A percentile compares a stretch with the other conserved stretches of the same genome.
Evolutionary conservation across 2,113 vertebrate species (phyloP).

Genomic region (Lasiurus cinereus): DNA sequence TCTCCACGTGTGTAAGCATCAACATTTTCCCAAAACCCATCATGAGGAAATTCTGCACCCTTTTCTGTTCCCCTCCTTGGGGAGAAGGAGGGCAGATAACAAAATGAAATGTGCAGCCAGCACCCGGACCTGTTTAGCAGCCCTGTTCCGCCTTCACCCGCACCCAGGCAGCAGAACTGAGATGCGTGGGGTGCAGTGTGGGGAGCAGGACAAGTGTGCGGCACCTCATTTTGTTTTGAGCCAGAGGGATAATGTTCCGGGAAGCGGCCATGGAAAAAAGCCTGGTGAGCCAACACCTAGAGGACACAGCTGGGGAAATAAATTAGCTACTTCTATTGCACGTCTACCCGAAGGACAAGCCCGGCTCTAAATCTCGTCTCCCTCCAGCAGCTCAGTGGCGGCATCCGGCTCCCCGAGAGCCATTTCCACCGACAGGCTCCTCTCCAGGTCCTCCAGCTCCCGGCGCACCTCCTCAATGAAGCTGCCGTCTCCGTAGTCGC

Average conservation of each 20-base stretch:
- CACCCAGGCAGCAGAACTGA: not conserved
- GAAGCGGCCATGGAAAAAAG: slow-evolving; percentile 20
- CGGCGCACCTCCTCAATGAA: slow-evolving; percentile 84
- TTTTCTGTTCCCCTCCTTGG: not conserved
- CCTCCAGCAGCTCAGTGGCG: slow-evolving; percentile 69
- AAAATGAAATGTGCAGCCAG: not conserved
- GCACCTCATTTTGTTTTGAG: slow-evolving; percentile 12
- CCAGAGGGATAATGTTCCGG: slow-evolving; percentile 3
- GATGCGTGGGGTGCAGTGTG: not conserved
- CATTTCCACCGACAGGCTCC: slow-evolving; percentile 59
- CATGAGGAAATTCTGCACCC: not conserved
- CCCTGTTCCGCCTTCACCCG: not conserved
- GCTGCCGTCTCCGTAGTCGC: slow-evolving; percentile 75
- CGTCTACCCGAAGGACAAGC: slow-evolving; percentile 76
- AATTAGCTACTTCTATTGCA: slow-evolving; percentile 84
- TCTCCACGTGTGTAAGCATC: not conserved
- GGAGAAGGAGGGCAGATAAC: not conserved
- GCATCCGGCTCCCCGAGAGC: slow-evolving; percentile 67
- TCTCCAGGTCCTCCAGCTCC: slow-evolving; percentile 85
- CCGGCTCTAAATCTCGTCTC: slow-evolving; percentile 84
- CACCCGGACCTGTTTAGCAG: not conserved
- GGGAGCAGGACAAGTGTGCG: not conserved
- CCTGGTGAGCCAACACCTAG: slow-evolving; percentile 56
- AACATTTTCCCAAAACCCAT: not conserved
- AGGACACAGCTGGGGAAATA: slow-evolving; percentile 70